Evolutionary conservation across 2,797 vertebrate genomes (phyloP), one percentile per base, ranked within the genome.

Genomic region (Lithobates sylvaticus): DNA sequence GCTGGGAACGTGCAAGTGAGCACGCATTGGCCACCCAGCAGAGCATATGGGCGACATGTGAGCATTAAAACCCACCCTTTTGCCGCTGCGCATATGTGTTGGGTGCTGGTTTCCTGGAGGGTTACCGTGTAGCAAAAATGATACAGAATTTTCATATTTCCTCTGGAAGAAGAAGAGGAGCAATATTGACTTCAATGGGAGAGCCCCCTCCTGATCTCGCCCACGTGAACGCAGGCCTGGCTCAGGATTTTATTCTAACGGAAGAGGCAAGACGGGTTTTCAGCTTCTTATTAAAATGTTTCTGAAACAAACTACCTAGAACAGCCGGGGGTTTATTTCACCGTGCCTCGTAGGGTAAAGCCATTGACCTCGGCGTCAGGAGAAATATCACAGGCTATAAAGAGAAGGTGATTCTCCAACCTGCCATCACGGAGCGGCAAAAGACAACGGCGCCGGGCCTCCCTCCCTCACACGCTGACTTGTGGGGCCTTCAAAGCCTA

Each of bases 351-450:
- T 44, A 73, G 50, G 80, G 80, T 74, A 29, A 73, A 82, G 70
- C 54, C 69, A 65, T 82, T 82, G 80, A 82, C 80, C 80, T 82
- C 72, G 50, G 72, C 61, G 80, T 82, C 80, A 82, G 54, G 65
- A 73, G 80, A 82, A 82, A 73, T 82, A 82, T 82, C 70, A 82
- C 80, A 39, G 58, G 10, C 80, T 32, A 82, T 82, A 82, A 82
- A 82, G 80, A 64, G 80, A 29, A 73, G 1, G 80, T n/a, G 69
- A 44, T 61, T 73, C 70, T 73, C 70, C 36, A 16, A 64, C 16
- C 80, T 64, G 80, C 18, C 27, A 42, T 73, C 68, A 73, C 42
- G 44, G 26, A 2, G 50, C n/a, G 26, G 39, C 50, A 6, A 54
- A 36, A 64, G 80, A 64, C 34, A 81, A 47, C 79, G n/a, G 13